A percentile compares a stretch with the other conserved stretches of the same genome.
Conservation (phyloP, 2,797 vertebrate species). For the Falco columbarius region DNA sequence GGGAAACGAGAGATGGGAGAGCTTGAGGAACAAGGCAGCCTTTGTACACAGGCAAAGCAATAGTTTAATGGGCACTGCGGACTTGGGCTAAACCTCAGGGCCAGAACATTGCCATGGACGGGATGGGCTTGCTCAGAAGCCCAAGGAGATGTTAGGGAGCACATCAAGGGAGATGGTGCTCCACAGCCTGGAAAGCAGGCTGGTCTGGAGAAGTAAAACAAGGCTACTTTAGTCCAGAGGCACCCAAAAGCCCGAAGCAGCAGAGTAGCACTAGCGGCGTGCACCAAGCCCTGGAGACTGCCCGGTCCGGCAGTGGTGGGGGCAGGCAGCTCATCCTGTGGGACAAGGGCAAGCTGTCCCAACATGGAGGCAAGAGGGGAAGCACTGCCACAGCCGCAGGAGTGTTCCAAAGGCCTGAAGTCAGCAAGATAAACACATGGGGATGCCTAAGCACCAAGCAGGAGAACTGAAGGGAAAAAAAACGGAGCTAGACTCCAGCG, state of each 20-base stretch:
- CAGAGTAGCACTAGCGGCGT: background rate
- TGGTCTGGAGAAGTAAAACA: background rate
- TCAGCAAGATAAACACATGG: background rate
- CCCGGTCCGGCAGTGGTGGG: background rate
- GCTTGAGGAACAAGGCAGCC: background rate
- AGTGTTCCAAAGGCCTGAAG: background rate
- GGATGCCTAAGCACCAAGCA: background rate
- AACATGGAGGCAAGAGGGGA: background rate
- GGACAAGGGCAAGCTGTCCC: background rate
- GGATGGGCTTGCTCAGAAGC: background rate
- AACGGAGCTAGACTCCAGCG: fast-evolving
- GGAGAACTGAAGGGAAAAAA: background rate
- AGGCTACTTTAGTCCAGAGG: background rate
- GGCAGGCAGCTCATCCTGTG: background rate
- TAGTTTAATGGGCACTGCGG: background rate
- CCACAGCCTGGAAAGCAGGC: background rate
- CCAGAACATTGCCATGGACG: background rate
- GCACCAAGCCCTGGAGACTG: background rate
- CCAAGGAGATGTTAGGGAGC: background rate
- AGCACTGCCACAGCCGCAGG: background rate
- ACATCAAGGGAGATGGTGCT: background rate
- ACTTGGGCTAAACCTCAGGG: background rate
- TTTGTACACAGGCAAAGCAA: background rate
- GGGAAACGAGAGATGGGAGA: background rate
- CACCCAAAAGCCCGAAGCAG: background rate